These are phyloP conservation scores for Tamias sibiricus DNA, from an alignment of 2,113 vertebrate species.

Conservation along the genomic window DNA sequence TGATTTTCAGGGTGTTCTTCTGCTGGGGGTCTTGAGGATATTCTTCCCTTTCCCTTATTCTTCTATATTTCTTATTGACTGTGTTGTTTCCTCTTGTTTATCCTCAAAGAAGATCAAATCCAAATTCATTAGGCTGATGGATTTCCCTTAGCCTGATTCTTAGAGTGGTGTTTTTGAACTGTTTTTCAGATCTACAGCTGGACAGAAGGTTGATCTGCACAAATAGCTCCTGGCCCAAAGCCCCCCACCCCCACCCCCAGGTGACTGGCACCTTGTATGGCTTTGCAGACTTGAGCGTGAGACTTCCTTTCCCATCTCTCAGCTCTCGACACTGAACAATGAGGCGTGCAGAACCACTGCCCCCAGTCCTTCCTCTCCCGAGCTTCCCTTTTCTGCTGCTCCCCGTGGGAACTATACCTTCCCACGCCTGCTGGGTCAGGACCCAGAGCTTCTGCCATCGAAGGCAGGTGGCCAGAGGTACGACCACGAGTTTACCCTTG, in stretches of 20 bases:
- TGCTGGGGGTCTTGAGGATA: neutral
- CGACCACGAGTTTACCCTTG: neutral
- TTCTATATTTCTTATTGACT: neutral
- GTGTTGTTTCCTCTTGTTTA: neutral
- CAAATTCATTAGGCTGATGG: neutral
- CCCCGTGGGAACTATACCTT: neutral
- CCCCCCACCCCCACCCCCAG: too few relatives aligned
- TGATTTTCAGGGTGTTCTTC: neutral
- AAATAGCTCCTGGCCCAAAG: neutral
- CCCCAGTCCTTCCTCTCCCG: neutral
- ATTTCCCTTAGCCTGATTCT: neutral
- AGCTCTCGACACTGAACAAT: neutral
- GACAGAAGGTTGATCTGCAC: neutral
- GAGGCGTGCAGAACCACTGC: neutral
- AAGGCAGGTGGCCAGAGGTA: neutral
- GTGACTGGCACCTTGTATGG: rapidly evolving
- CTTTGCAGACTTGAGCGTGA: neutral
- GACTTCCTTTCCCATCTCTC: neutral
- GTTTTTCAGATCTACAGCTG: conserved; percentile 1
- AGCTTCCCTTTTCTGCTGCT: neutral
- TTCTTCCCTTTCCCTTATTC: conserved; percentile 6
- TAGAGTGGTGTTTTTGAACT: neutral
- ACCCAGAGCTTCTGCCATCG: neutral
- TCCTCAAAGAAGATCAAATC: conserved; percentile 14
- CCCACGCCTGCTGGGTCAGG: neutral